Percentiles rank a stretch among this genome's conserved stretches.
These are phyloP conservation scores for Drosophila histrio DNA, from an alignment of 2,888 invertebrate genomes.

Conservation along the genomic window DNA sequence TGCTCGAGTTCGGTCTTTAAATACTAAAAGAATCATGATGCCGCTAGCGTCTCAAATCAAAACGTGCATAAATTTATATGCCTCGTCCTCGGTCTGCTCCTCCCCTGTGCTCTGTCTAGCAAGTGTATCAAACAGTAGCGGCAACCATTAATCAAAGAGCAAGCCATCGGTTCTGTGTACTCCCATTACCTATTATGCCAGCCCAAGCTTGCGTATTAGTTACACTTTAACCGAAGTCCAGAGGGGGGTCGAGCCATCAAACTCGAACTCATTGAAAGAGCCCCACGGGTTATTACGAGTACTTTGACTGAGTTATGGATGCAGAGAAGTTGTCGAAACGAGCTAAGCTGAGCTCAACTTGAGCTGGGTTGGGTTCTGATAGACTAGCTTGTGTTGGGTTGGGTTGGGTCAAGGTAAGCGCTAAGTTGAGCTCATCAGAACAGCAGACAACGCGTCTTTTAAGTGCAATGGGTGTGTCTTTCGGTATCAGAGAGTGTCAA, in stretches of 20 bases:
- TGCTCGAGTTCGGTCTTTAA: slow-evolving; percentile 5
- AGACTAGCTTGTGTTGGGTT: slow-evolving; percentile 19
- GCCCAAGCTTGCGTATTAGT: slow-evolving; percentile 58
- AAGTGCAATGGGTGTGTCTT: slow-evolving; percentile 35
- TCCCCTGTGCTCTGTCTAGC: background rate
- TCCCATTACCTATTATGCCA: slow-evolving; percentile 40
- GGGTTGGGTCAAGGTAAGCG: slow-evolving; percentile 54
- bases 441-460: slow-evolving; percentile 29
- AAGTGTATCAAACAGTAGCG: slow-evolving; percentile 68
- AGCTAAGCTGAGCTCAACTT: slow-evolving; percentile 24
- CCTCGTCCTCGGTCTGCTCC: background rate
- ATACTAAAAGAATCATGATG: slow-evolving; percentile 33
- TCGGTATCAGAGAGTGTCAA: slow-evolving; percentile 30
- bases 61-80: slow-evolving; percentile 65
- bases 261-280: slow-evolving; percentile 25
- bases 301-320: slow-evolving; percentile 34
- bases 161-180: slow-evolving; percentile 38
- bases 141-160: slow-evolving; percentile 73
- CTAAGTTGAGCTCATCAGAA: slow-evolving; percentile 46
- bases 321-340: slow-evolving; percentile 44
- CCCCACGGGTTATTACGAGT: slow-evolving; percentile 23
- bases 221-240: slow-evolving; percentile 52
- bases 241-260: slow-evolving; percentile 8
- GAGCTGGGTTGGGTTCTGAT: slow-evolving; percentile 19
- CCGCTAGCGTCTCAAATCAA: slow-evolving; percentile 62